Conservation (phyloP, 1,140 invertebrate genomes). For the Steinernema feltiae region DNA sequence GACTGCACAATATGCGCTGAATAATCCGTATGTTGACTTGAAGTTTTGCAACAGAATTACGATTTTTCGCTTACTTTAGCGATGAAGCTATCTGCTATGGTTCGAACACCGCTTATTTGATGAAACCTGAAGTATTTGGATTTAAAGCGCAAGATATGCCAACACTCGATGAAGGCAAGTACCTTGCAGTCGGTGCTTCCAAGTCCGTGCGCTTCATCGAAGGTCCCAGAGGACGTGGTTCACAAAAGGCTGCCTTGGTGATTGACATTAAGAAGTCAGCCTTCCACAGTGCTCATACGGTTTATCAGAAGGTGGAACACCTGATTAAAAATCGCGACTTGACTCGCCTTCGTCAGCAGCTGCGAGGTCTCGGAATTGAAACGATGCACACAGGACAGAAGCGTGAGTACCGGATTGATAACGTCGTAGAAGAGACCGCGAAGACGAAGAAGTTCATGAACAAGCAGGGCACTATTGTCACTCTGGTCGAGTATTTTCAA, state of each 20-base stretch:
- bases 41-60: no score
- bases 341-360: no score
- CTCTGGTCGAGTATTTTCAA: no score
- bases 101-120: no score
- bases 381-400: neutral
- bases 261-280: neutral
- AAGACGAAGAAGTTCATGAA: neutral
- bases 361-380: neutral
- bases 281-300: neutral
- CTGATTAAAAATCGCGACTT: no score
- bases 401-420: neutral
- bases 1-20: no score
- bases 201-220: neutral
- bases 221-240: neutral
- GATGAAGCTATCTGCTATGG: no score
- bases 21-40: no score
- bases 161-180: no score
- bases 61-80: no score
- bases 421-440: neutral
- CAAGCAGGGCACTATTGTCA: neutral
- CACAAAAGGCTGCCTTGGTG: neutral
- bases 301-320: neutral
- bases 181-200: neutral
- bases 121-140: no score
- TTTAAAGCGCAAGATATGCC: no score